phyloP scores from a whole-genome alignment of 1,140 invertebrate species.

The Melanaphis sacchari region DNA sequence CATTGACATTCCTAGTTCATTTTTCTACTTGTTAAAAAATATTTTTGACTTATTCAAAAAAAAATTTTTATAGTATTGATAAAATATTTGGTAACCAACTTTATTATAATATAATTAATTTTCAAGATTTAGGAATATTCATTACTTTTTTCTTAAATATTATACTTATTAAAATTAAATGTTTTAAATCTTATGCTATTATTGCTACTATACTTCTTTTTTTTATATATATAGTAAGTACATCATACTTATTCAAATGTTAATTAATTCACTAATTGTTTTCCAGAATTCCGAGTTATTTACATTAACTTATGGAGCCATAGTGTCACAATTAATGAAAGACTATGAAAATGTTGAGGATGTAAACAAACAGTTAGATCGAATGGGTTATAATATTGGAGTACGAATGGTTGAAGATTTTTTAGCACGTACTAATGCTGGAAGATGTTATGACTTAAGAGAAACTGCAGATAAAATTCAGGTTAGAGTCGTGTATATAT shows the following conservation, averaged over 20 bases:
- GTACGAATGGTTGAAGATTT: conserved; percentile 97
- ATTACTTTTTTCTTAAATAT: background rate
- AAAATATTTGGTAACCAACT: too few species aligned
- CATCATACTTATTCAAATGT: background rate
- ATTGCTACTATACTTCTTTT: background rate
- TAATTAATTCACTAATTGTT: background rate
- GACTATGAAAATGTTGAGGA: conserved; percentile 98
- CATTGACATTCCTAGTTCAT: background rate
- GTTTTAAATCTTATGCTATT: background rate
- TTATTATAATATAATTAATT: too few species aligned
- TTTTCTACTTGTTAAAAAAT: background rate
- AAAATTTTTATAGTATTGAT: background rate
- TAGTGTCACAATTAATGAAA: conserved; percentile 95
- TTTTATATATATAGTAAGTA: background rate
- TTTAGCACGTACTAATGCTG: conserved; percentile 87
- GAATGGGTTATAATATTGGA: conserved; percentile 98
- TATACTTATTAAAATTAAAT: background rate
- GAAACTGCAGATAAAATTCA: conserved; percentile 98
- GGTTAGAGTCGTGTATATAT: conserved; percentile 60
- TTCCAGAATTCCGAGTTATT: conserved; percentile 95
- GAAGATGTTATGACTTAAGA: conserved; percentile 92
- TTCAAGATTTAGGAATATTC: background rate
- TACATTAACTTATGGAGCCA: conserved; percentile 95
- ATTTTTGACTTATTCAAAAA: background rate
- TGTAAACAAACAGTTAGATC: conserved; percentile 91